Conservation (phyloP, 1,140 invertebrate species). For the Himalopsyche phryganea region DNA sequence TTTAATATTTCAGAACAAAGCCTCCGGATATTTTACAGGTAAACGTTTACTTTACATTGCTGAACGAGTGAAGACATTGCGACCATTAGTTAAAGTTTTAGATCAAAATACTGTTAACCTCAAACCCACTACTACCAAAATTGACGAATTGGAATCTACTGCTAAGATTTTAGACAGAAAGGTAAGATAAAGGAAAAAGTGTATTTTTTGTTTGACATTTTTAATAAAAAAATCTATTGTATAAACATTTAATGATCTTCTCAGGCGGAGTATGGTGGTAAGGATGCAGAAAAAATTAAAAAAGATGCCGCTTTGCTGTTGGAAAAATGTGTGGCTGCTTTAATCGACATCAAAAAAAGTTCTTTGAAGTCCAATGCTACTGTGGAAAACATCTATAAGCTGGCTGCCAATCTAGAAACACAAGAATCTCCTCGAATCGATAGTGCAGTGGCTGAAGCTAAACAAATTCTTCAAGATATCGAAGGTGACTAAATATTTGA, state of each 20-base stretch:
- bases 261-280: constrained; percentile 50
- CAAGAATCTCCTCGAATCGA: constrained; percentile 72
- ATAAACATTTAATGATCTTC: not conserved
- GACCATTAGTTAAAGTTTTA: constrained; percentile 62
- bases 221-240: too few relatives aligned
- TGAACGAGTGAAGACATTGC: constrained; percentile 42
- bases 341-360: constrained; percentile 52
- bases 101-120: constrained; percentile 65
- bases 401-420: constrained; percentile 64
- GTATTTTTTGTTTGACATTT: too few relatives aligned
- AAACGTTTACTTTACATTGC: constrained; percentile 67
- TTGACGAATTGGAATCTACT: constrained; percentile 57
- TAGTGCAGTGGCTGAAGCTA: constrained; percentile 68
- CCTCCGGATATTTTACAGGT: constrained; percentile 74
- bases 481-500: constrained; percentile 43
- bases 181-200: too few relatives aligned
- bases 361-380: constrained; percentile 54
- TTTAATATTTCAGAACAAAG: constrained; percentile 56
- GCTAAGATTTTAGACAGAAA: constrained; percentile 57
- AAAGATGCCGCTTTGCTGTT: constrained; percentile 54
- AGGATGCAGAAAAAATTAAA: constrained; percentile 53
- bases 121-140: constrained; percentile 54
- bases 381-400: constrained; percentile 62
- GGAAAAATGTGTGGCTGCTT: constrained; percentile 53
- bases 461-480: constrained; percentile 66